A percentile compares a stretch with the other conserved stretches of the same genome.
These are phyloP conservation scores for Drosophila pseudoobscura DNA, from an alignment of 1,140 invertebrate species.

Conservation along the genomic window DNA sequence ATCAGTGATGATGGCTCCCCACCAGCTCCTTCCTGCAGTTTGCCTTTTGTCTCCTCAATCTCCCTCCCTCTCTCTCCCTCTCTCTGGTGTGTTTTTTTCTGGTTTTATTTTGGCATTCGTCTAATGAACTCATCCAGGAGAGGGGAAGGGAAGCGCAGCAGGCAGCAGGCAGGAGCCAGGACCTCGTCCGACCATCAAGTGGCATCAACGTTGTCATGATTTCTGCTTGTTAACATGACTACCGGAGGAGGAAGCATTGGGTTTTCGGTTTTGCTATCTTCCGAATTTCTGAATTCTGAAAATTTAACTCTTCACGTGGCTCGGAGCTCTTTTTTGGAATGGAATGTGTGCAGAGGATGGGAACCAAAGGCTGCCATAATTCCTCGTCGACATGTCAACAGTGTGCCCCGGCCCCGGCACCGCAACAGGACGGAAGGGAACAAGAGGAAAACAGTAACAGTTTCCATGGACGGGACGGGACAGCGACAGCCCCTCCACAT, in stretches of 20 bases:
- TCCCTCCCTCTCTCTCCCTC: not conserved
- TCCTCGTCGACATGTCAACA: constrained; percentile 78
- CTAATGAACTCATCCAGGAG: constrained; percentile 62
- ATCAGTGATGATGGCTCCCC: constrained; percentile 52
- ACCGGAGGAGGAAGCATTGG: constrained; percentile 47
- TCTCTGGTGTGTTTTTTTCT: constrained; percentile 27
- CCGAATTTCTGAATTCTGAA: constrained; percentile 80
- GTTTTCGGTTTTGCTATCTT: constrained; percentile 65
- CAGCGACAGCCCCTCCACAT: constrained; percentile 1
- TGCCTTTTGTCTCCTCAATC: constrained; percentile 41
- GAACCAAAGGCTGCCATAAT: constrained; percentile 61
- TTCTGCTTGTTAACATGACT: constrained; percentile 80
- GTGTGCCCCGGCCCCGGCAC: constrained; percentile 38
- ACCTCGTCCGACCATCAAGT: constrained; percentile 61
- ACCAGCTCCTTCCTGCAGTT: constrained; percentile 40
- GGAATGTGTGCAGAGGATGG: constrained; percentile 21
- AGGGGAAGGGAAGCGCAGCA: not conserved
- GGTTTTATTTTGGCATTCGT: constrained; percentile 67
- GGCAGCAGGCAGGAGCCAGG: constrained; percentile 4
- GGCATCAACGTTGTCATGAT: constrained; percentile 78
- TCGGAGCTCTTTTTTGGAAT: constrained; percentile 46
- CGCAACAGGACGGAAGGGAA: not conserved
- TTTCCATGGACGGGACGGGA: constrained; percentile 27
- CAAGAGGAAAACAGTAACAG: constrained; percentile 32
- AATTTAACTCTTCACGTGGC: constrained; percentile 74